Evolutionary conservation across 1,140 invertebrate species (phyloP).

Genomic region (Scaptomyza hsui): DNA sequence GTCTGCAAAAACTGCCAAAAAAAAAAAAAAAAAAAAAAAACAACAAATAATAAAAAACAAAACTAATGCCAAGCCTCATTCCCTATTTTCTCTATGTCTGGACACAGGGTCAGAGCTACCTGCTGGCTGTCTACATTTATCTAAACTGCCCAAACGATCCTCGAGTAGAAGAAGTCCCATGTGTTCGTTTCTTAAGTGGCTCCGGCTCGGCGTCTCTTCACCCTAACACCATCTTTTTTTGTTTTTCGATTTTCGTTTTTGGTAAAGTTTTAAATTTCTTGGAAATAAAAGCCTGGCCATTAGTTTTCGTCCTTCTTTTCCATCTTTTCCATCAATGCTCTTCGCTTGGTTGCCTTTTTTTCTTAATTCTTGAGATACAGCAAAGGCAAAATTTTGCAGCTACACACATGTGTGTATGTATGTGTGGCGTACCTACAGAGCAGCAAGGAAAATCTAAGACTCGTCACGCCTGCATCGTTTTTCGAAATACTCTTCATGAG

Average conservation of each 20-base stretch:
- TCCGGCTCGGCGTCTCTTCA: constrained; percentile 25
- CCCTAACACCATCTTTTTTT: constrained; percentile 68
- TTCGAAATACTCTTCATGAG: neutral
- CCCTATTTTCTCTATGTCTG: neutral
- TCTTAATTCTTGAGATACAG: constrained; percentile 38
- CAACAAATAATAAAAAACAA: constrained; percentile 7
- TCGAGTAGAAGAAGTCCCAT: constrained; percentile 52
- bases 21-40: constrained; percentile 28
- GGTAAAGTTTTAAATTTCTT: constrained; percentile 81
- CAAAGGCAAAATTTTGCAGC: constrained; percentile 69
- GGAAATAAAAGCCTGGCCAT: constrained; percentile 81
- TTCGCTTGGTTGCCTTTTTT: constrained; percentile 63
- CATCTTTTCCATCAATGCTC: constrained; percentile 45
- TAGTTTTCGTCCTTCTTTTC: constrained; percentile 76
- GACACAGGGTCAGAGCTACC: constrained; percentile 34
- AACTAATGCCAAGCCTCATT: constrained; percentile 26
- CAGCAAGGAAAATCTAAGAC: constrained; percentile 53
- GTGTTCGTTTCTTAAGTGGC: constrained; percentile 65
- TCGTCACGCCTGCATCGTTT: constrained; percentile 55
- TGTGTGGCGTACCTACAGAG: constrained; percentile 11
- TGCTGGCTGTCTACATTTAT: constrained; percentile 46
- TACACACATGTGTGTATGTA: constrained; percentile 46
- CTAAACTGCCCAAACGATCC: constrained; percentile 43
- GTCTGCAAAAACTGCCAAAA: constrained; percentile 38
- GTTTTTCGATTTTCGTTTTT: constrained; percentile 63